Evolutionary conservation across 2,113 vertebrate genomes (phyloP), one percentile per base, ranked within the genome.

Genomic region (Patagioenas fasciata): DNA sequence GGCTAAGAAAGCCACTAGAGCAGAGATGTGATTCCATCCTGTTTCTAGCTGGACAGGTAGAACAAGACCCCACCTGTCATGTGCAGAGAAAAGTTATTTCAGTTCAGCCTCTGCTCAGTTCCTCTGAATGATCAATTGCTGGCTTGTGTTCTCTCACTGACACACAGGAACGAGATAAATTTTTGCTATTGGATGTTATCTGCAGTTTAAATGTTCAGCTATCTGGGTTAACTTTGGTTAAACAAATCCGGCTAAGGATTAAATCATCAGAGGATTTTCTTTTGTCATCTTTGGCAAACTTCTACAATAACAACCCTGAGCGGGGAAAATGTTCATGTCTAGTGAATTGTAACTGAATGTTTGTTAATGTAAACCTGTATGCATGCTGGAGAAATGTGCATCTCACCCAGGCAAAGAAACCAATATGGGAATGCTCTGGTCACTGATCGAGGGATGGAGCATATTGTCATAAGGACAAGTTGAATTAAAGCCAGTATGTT

Each of bases 301-400:
- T 91, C 60, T 70, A 2, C 21, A 53, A 61, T 74, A 78, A 34
- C 13, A 58, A 4, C 6, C 11, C 8, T 44, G 28, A 53, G 24
- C 40, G 9, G 19, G 25, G 7, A 32, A n/a, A 34, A 61, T 17
- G 13, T 31, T 25, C 26, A 5, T 50, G 18, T 20, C 5, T 48
- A 54, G 31, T 54, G 54, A 72, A 60, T n/a, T 47, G 11, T 5
- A 72, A 57, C 11, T 67, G 71, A 17, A 16, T 85, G 7, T 71
- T 81, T 67, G 20, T 58, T 89, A 38, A 18, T 31, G 23, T 67
- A 70, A 60, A 60, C 26, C 44, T 82, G 28, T 48, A 28, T 5
- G 3, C 1, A 0, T 3, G 5, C 32, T 47, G 6, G 67, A 74
- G 81, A 17, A 47, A 38, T 1, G 0, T 34, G 32, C 9, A 32